Base-by-base conservation (phyloP, 1,140 invertebrate species). In the Meloidogyne exigua region DNA sequence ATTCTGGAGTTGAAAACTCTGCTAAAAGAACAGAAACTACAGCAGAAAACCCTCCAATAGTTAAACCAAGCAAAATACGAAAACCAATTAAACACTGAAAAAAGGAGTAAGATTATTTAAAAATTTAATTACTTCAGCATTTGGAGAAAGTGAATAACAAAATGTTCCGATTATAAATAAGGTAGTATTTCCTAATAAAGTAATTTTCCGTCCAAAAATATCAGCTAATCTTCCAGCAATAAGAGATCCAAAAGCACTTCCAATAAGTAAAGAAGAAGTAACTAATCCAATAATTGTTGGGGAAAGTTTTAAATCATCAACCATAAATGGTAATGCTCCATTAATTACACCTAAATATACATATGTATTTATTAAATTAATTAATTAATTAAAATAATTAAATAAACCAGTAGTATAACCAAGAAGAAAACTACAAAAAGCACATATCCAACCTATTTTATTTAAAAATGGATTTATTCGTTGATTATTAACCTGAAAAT, bases 381-480 rank as follows among this genome's bases (percentile, higher is more conserved):
- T n/a, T n/a, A n/a, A n/a, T n/a, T n/a, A n/a, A n/a, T n/a, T n/a
- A n/a, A n/a, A n/a, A n/a, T n/a, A n/a, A n/a, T n/a, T n/a, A 18
- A 18, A 57, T 12, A 57, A n/a, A 57, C 49, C 49, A 1, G 72
- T 73, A 39, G 36, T 65, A 21, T 73, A 73, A 21, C 72, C 72
- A 65, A 65, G 65, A 62, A 73, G 28, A 65, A 73, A 36, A 62
- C 72, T 65, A 32, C 72, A 62, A 25, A 73, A 65, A 23, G 72
- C 36, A 65, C 72, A 73, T 25, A 73, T 73, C 72, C 72, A 73
- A 13, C 44, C 36, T 13, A 73, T 28, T 73, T 73, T 73, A 39
- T 73, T 62, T 7, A 73, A 21, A 73, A 36, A 73, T 15, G 32
- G 57, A 57, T 57, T 57, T 57, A 57, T n/a, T 57, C 21, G 49